Base-by-base conservation (phyloP, 2,797 vertebrate genomes). In the Nannoperca australis region DNA sequence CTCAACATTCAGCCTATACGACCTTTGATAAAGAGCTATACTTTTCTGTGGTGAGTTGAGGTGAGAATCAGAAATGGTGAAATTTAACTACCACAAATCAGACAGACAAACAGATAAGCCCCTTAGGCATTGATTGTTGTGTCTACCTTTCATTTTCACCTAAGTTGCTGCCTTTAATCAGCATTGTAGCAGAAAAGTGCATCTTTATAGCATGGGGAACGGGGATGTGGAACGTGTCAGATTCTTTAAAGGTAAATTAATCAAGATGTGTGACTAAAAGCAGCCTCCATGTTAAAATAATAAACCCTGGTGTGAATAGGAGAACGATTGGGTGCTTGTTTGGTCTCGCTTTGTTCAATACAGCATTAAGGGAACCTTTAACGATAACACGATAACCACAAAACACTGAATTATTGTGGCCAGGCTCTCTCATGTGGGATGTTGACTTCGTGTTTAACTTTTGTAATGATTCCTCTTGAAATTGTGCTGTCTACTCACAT, bases 401-500 rank as follows among this genome's bases (percentile, higher is more conserved):
- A 20, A 40, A 77, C 30, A 49, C 6, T 38, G 61, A 13, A 64
- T 18, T 81, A 67, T 79, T 86, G 82, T 65, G 65, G 73, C 67
- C 56, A 24, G 30, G 22, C 20, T 66, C 63, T 69, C 80, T 85
- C 22, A 79, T 67, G 85, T 73, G 81, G 55, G 4, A 40, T 77
- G 36, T 32, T 49, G 56, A 67, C 69, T 75, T 64, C 13, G 34
- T 75, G 58, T 81, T 83, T 66, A 61, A 73, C 68, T 80, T 83
- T 59, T 45, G 20, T 32, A 71, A 73, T 34, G 42, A 67, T 69
- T 70, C 50, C 18, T 27, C 53, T 70, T 34, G 15, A 79, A 38
- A 85, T 82, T 82, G 60, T 61, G 65, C 8, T 17, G 66, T 81
- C 59, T 68, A 38, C 76, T 83, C 78, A 63, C 73, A 87, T 85